phyloP scores from a whole-genome alignment of 2,888 invertebrate species.

The Clivina fossor region DNA sequence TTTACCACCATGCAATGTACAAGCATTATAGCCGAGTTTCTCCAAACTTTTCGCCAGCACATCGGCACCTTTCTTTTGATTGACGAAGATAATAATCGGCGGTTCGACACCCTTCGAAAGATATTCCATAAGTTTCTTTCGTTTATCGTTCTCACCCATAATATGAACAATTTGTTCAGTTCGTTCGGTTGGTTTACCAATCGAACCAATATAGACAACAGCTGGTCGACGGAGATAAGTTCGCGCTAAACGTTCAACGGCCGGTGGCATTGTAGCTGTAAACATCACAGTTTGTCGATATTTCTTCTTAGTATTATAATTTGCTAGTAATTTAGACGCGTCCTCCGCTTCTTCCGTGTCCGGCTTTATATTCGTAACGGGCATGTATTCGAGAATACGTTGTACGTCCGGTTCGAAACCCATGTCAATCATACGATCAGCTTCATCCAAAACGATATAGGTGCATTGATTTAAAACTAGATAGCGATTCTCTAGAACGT shows the following conservation, averaged over 20 bases:
- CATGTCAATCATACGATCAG: conserved; percentile 99
- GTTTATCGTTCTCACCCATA: conserved; percentile 93
- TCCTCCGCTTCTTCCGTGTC: conserved; percentile 99
- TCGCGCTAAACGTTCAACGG: conserved; percentile 93
- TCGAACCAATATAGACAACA: conserved; percentile 66
- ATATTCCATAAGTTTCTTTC: conserved; percentile 93
- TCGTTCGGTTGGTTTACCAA: conserved; percentile 89
- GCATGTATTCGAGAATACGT: conserved; percentile 96
- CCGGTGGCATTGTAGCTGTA: conserved; percentile 99
- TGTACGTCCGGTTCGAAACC: conserved; percentile 99
- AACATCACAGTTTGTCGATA: conserved; percentile 99
- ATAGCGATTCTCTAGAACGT: conserved; percentile 97
- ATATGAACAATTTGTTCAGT: conserved; percentile 97
- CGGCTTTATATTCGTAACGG: conserved; percentile 96
- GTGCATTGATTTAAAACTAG: conserved; percentile 96
- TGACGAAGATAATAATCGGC: conserved; percentile 99
- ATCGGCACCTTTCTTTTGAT: conserved; percentile 99
- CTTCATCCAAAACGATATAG: conserved; percentile 94
- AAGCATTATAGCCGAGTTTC: conserved; percentile 93
- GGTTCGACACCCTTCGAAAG: conserved; percentile 89
- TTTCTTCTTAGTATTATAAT: conserved; percentile 95
- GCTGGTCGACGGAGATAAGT: conserved; percentile 94
- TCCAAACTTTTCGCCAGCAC: conserved; percentile 92
- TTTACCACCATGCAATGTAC: conserved; percentile 98
- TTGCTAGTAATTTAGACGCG: conserved; percentile 78